Conservation (phyloP, 2,113 vertebrate species). For the Prunella himalayana region DNA sequence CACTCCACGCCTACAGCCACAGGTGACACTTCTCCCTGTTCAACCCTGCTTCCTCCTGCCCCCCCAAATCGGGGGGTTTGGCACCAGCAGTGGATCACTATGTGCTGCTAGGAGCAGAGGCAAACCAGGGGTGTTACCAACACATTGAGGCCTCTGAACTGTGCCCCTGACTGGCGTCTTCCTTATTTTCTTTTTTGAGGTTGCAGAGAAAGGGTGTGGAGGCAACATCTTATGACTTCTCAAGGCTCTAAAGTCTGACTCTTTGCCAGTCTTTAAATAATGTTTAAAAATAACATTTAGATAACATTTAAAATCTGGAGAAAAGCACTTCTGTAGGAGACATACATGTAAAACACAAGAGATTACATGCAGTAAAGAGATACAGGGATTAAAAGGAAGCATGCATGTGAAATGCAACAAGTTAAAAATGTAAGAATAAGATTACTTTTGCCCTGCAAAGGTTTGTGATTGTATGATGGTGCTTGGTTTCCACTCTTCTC, state of each 20-base stretch:
- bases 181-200: neutral
- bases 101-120: neutral
- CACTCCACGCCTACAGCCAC: rapidly evolving
- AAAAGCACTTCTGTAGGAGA: neutral
- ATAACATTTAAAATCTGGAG: neutral
- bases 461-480: neutral
- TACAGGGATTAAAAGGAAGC: neutral
- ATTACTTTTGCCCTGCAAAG: neutral
- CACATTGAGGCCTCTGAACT: rapidly evolving
- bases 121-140: neutral
- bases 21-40: neutral
- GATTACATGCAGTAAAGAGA: neutral
- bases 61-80: rapidly evolving
- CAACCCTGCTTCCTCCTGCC: neutral
- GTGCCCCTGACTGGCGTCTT: neutral
- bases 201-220: neutral
- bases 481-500: neutral
- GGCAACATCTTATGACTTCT: neutral
- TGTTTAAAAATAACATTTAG: neutral
- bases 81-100: neutral
- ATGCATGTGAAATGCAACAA: neutral
- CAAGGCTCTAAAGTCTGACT: neutral
- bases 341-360: neutral
- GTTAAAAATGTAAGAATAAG: neutral
- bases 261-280: neutral